Conservation (phyloP, 2,888 invertebrate species). For the Agapostemon virescens region DNA sequence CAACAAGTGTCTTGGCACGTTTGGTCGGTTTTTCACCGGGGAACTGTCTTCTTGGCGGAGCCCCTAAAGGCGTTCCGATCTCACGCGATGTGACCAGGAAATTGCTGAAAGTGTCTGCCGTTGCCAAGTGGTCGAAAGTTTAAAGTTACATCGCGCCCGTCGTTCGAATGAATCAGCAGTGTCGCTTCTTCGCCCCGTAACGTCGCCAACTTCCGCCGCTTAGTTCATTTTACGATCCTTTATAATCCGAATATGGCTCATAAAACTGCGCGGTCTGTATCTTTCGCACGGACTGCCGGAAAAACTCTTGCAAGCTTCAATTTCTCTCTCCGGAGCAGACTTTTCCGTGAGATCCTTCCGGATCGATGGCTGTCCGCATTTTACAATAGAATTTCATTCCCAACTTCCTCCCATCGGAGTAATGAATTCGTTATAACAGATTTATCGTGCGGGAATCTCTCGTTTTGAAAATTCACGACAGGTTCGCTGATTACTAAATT, state of each 20-base stretch:
- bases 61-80: slow-evolving; percentile 37
- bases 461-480: not conserved
- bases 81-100: slow-evolving; percentile 49
- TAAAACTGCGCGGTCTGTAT: not conserved
- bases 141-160: slow-evolving; percentile 30
- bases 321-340: not conserved
- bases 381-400: not conserved
- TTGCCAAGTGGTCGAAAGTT: slow-evolving; percentile 36
- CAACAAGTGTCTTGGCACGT: slow-evolving; percentile 74
- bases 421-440: not conserved
- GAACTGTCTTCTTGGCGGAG: slow-evolving; percentile 39
- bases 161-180: slow-evolving; percentile 23
- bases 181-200: not conserved
- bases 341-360: not conserved
- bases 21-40: slow-evolving; percentile 44
- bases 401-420: not conserved
- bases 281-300: not conserved
- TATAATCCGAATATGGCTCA: slow-evolving; percentile 14
- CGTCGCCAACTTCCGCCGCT: not conserved
- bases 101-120: slow-evolving; percentile 30
- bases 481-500: not conserved
- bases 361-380: not conserved
- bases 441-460: too few relatives aligned
- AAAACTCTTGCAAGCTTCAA: not conserved
- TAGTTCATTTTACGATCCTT: slow-evolving; percentile 17